Base-by-base conservation (phyloP, 1,140 invertebrate species). In the Hermetia illucens region DNA sequence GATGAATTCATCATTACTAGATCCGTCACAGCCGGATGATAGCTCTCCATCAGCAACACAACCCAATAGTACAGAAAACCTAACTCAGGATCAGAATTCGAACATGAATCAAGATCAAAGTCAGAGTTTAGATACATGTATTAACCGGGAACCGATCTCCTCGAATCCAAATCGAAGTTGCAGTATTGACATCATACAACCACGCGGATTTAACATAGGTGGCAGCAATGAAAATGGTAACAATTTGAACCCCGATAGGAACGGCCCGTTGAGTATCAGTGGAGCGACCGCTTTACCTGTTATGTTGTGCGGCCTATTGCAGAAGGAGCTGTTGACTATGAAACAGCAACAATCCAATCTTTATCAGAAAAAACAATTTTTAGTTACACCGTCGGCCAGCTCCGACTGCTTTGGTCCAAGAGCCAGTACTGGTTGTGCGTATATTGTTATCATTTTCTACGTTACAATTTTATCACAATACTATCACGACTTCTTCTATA, bases 271-370 rank as follows among this genome's bases (percentile, higher is more conserved):
- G n/a, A 21, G 35, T 6, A 36, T 39, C 34, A 29, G 40, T 10
- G 51, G 46, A 20, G 46, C 45, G 10, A 34, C 56, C 6, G 51
- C 54, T 34, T 52, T 60, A 40, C 57, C 57, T 16, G 47, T 60
- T 5, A 52, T 59, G 27, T 47, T 60, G 4, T 60, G 48, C 15
- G 56, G 56, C 12, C 49, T 59, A 15, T 34, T 59, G 35, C 56
- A 55, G 31, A 48, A 51, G n/a, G 55, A 52, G 19, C 47, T 59
- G n/a, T 4, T 39, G 2, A 20, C 34, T 21, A 17, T 21, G 17
- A n/a, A 17, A 15, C 9, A 19, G 3, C 2, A 21, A 21, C 9
- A 8, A 3, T 6, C 12, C 12, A 35, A 16, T n/a, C 12, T n/a
- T 15, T 35, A 20, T 21, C 16, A 35, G 15, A 35, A 16, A 16